These are phyloP conservation scores for Trimorus sp. DNA, from an alignment of 2,888 invertebrate species.

Conservation along the genomic window DNA sequence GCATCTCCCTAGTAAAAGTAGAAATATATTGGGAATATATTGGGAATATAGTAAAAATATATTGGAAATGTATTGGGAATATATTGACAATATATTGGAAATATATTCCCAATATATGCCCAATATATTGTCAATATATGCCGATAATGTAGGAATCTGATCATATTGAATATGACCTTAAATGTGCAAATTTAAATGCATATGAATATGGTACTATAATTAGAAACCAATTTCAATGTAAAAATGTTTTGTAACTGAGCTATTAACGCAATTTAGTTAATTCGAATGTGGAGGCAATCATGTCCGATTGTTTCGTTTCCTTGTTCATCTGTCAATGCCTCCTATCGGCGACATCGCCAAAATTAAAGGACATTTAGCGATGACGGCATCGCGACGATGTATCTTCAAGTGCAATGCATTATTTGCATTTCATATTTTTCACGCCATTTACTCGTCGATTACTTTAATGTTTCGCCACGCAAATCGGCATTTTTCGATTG, in stretches of 20 bases:
- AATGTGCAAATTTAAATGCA: too few relatives aligned
- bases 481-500: conserved; percentile 33
- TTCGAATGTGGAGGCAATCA: conserved; percentile 43
- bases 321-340: conserved; percentile 25
- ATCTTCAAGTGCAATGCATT: conserved; percentile 1
- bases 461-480: conserved; percentile 13
- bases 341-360: conserved; percentile 25
- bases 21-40: too few relatives aligned
- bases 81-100: too few relatives aligned
- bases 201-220: too few relatives aligned
- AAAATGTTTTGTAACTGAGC: background rate
- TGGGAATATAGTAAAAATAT: too few relatives aligned
- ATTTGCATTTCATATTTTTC: conserved; percentile 37
- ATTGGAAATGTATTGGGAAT: too few relatives aligned
- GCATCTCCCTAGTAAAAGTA: too few relatives aligned
- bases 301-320: conserved; percentile 50
- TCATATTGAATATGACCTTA: too few relatives aligned
- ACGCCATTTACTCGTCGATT: conserved; percentile 26
- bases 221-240: background rate
- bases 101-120: too few relatives aligned
- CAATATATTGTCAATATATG: too few relatives aligned
- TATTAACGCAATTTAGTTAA: conserved; percentile 35
- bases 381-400: conserved; percentile 3
- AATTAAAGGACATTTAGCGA: conserved; percentile 33
- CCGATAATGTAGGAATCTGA: too few relatives aligned